These are phyloP conservation scores for Coptotermes formosanus DNA, from an alignment of 1,140 invertebrate genomes.

Conservation along the genomic window DNA sequence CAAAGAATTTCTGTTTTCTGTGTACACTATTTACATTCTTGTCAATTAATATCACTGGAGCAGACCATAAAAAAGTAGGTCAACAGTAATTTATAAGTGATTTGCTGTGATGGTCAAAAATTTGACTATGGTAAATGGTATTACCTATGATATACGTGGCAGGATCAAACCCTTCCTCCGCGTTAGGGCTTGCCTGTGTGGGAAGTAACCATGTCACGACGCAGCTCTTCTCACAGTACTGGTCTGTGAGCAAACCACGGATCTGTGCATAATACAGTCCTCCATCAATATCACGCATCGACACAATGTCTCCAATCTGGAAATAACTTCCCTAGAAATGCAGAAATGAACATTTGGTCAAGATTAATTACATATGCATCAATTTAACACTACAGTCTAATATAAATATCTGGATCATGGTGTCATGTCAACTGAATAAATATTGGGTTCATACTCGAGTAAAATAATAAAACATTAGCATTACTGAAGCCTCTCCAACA, in stretches of 20 bases:
- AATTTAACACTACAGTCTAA: neutral
- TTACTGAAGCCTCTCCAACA: no score
- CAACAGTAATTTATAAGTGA: no score
- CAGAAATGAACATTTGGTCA: slow-evolving; percentile 37
- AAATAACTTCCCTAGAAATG: slow-evolving; percentile 69
- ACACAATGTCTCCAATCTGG: slow-evolving; percentile 89
- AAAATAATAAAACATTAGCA: no score
- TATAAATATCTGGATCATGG: no score
- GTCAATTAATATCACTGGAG: no score
- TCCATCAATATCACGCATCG: slow-evolving; percentile 73
- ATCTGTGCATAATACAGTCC: slow-evolving; percentile 87
- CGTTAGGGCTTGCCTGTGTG: slow-evolving; percentile 73
- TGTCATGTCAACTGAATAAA: neutral
- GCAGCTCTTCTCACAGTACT: slow-evolving; percentile 91
- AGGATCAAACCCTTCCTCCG: slow-evolving; percentile 80
- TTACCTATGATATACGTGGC: slow-evolving; percentile 84
- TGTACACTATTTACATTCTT: no score
- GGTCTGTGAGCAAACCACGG: slow-evolving; percentile 83
- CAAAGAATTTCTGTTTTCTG: no score
- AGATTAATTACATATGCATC: neutral
- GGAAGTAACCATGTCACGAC: slow-evolving; percentile 91
- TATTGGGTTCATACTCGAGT: neutral
- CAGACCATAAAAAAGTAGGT: no score
- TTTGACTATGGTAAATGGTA: no score
- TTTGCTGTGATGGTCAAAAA: no score